Percentiles rank a stretch among this genome's conserved stretches.
Evolutionary conservation across 2,888 invertebrate species (phyloP).

Genomic region (Meloe dianella): DNA sequence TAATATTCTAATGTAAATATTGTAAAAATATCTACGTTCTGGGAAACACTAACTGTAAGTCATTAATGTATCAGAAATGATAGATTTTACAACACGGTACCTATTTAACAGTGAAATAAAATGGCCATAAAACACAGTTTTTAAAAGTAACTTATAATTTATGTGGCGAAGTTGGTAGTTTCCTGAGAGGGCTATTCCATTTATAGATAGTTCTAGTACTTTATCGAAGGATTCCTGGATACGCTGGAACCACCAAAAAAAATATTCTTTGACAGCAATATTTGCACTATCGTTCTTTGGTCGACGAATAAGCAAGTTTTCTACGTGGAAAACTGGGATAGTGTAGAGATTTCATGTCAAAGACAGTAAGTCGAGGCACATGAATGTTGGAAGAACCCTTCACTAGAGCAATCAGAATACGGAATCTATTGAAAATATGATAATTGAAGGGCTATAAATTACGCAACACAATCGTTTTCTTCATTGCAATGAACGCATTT

Average conservation of each 20-base stretch:
- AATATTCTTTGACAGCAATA: too few species aligned
- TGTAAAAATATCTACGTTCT: constrained; percentile 29
- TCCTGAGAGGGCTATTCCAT: neutral
- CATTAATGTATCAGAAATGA: constrained; percentile 32
- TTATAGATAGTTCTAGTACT: neutral
- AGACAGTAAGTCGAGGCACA: too few species aligned
- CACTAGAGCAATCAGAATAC: too few species aligned
- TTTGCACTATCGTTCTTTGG: too few species aligned
- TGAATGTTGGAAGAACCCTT: too few species aligned
- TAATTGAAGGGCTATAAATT: too few species aligned
- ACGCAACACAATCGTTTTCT: too few species aligned
- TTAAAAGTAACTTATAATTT: constrained; percentile 25
- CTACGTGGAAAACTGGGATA: too few species aligned
- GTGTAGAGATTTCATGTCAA: too few species aligned
- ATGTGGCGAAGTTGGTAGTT: constrained; percentile 18
- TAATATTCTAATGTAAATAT: neutral
- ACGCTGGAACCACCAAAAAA: neutral
- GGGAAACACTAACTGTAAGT: constrained; percentile 27
- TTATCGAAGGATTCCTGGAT: neutral
- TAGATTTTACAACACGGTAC: constrained; percentile 26
- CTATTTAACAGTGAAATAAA: constrained; percentile 31
- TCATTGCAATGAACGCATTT: too few species aligned
- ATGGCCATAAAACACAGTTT: constrained; percentile 29
- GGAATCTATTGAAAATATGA: too few species aligned
- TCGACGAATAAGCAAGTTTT: too few species aligned